Percentiles rank a stretch among this genome's conserved stretches.
phyloP scores from a whole-genome alignment of 2,888 invertebrate genomes.

The Dorcus hopei region DNA sequence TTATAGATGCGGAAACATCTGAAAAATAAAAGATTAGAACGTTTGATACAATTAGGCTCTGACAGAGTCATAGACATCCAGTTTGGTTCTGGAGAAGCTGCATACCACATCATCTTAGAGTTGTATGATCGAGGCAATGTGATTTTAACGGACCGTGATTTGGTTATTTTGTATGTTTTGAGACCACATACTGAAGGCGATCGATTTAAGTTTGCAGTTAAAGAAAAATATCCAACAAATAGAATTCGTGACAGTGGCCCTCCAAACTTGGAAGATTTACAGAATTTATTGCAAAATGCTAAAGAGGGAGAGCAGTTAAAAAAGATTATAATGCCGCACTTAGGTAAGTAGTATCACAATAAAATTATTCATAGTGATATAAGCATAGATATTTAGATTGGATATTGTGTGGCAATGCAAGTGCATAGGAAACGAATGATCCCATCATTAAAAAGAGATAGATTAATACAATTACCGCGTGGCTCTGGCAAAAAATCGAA shows the following conservation, averaged over 20 bases:
- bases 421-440: no score
- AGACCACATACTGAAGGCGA: constrained; percentile 90
- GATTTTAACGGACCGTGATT: constrained; percentile 85
- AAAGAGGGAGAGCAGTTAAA: constrained; percentile 75
- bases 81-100: constrained; percentile 90
- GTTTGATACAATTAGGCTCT: constrained; percentile 79
- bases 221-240: constrained; percentile 85
- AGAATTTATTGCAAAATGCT: constrained; percentile 58
- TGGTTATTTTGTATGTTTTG: constrained; percentile 88
- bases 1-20: constrained; percentile 90
- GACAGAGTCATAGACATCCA: constrained; percentile 94
- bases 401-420: no score
- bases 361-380: neutral
- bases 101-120: constrained; percentile 93
- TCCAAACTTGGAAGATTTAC: constrained; percentile 55
- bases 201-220: constrained; percentile 85
- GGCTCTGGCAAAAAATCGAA: no score
- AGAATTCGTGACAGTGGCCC: constrained; percentile 66
- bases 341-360: constrained; percentile 55
- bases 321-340: constrained; percentile 74
- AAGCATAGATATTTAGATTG: no score
- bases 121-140: constrained; percentile 96
- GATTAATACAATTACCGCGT: no score
- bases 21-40: constrained; percentile 90
- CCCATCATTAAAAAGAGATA: no score